Base-by-base conservation (phyloP, 1,140 invertebrate genomes). In the Goniozus legneri region DNA sequence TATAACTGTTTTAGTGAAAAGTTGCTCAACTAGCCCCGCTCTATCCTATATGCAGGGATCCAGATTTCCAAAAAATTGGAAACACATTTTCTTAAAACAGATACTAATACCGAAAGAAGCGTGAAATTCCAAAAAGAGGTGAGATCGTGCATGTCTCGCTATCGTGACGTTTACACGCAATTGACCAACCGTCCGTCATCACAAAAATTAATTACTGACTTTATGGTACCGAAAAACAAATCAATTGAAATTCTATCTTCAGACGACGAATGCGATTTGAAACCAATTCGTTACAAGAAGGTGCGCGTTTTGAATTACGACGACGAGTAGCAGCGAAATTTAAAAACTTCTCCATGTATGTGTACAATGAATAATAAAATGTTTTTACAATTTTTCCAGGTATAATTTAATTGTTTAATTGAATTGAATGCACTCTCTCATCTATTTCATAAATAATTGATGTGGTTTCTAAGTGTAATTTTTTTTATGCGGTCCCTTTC, bases 331-430 rank as follows among this genome's bases (percentile, higher is more conserved):
- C 10, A 47, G 8, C 10, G 7, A 47, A 40, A 22, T 47, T 39
- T 47, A 30, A 47, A 21, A 47, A 40, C 14, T 47, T 47, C 38
- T 41, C 21, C 32, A 41, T 41, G 46, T 41, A 10, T n/a, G n/a
- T n/a, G n/a, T 46, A 46, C 21, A 46, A 41, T 47, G 37, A 47
- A 10, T 15, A 47, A 47, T 40, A 40, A 47, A 47, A 47, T 35
- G 14, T 47, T 41, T 47, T 35, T 34, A 27, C 12, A 41, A 41
- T 47, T 3, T 35, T 20, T 44, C n/a, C 3, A 44, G 4, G 21
- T 44, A 6, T 44, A 36, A 44, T 44, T 44, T 36, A 41, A 46
- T 39, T 46, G 39, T 46, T 46, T 46, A 32, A 22, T 41, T 47
- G 24, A 14, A 16, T 47, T 47, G 31, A 13, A 41, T 35, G 46